Conservation (phyloP, 2,888 invertebrate species). For the Xestia ashworthii region DNA sequence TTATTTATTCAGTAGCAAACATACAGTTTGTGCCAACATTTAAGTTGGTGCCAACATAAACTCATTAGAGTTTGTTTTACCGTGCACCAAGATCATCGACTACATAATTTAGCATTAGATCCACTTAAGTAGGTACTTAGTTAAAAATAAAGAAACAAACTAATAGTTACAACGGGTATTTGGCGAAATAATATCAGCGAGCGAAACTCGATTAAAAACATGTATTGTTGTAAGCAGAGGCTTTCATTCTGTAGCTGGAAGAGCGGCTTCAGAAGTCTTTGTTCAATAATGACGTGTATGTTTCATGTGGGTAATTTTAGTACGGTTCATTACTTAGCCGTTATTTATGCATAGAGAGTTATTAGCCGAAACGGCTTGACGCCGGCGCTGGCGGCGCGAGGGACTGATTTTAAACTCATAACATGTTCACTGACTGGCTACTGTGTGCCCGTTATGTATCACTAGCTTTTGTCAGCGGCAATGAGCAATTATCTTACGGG, state of each 20-base stretch:
- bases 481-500: not conserved
- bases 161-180: no score
- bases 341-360: constrained; percentile 63
- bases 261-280: constrained; percentile 51
- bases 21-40: no score
- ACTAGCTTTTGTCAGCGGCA: no score
- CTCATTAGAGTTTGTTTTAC: no score
- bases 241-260: constrained; percentile 46
- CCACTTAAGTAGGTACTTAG: no score
- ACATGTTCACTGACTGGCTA: constrained; percentile 19
- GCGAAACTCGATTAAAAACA: not conserved
- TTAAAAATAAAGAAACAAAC: no score
- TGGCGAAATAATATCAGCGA: no score
- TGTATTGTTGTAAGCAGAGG: constrained; percentile 44
- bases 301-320: constrained; percentile 66
- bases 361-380: constrained; percentile 57
- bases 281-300: constrained; percentile 66
- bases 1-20: no score
- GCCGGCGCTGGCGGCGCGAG: constrained; percentile 24
- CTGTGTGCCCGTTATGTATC: not conserved
- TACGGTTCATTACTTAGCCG: constrained; percentile 58
- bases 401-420: constrained; percentile 24
- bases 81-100: no score
- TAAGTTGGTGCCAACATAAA: no score
- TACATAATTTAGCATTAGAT: no score